Conservation (phyloP, 2,797 vertebrate species). For the Psittacula echo region DNA sequence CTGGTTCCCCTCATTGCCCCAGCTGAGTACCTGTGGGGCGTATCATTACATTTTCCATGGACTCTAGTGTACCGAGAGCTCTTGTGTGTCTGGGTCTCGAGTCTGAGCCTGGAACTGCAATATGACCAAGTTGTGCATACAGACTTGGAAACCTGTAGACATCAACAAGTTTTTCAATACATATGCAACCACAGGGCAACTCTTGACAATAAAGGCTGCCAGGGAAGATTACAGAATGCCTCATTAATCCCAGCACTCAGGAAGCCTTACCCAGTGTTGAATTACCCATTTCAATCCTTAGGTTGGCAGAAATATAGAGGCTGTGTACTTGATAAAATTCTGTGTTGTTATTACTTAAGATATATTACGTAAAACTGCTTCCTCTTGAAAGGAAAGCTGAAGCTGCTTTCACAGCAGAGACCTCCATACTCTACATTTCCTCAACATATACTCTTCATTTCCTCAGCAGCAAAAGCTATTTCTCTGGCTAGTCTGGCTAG, state of each 20-base stretch:
- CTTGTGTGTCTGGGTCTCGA: not conserved
- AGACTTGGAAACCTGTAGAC: not conserved
- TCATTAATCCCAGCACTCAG: not conserved
- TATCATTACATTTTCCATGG: accelerated
- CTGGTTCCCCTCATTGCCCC: not conserved
- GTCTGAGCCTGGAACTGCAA: not conserved
- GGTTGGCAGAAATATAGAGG: not conserved
- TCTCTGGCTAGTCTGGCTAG: not conserved
- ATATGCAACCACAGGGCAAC: not conserved
- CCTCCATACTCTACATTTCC: not conserved
- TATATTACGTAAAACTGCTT: not conserved
- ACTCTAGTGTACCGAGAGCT: not conserved
- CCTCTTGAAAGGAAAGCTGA: not conserved
- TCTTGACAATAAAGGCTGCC: not conserved
- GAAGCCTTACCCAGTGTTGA: not conserved
- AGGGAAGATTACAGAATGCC: not conserved
- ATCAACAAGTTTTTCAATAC: not conserved
- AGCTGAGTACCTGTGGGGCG: accelerated
- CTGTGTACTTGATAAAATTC: not conserved
- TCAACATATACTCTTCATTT: not conserved
- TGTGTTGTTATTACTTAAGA: not conserved
- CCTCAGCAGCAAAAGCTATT: not conserved
- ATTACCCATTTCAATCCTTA: not conserved
- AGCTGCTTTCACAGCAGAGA: not conserved
- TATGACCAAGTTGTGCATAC: accelerated